These are phyloP conservation scores for Nymphalis io DNA, from an alignment of 1,140 invertebrate genomes.

Conservation along the genomic window DNA sequence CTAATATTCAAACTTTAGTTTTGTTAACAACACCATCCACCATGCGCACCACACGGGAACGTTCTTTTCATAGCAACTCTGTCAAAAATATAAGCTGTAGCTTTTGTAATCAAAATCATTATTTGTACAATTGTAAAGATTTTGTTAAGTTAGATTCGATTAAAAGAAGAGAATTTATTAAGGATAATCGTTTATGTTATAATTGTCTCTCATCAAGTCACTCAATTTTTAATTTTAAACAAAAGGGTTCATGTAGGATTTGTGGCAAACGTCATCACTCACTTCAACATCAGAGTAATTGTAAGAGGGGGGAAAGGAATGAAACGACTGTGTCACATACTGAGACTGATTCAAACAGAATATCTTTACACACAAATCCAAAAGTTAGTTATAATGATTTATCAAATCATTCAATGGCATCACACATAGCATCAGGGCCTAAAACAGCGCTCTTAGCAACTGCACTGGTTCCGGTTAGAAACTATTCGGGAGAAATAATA, in stretches of 20 bases:
- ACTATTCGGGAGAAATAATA: not conserved
- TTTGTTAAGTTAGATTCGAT: conserved; percentile 1
- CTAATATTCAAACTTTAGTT: conserved; percentile 2
- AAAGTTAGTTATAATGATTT: no score
- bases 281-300: not conserved
- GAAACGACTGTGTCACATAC: no score
- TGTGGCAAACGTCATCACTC: conserved; percentile 9
- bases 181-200: conserved; percentile 23
- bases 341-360: no score
- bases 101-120: conserved; percentile 26
- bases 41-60: conserved; percentile 24
- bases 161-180: conserved; percentile 19
- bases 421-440: no score
- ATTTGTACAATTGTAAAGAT: conserved; percentile 25
- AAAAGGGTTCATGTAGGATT: conserved; percentile 26
- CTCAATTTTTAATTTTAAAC: conserved; percentile 25
- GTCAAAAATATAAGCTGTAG: conserved; percentile 10
- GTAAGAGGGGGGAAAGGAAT: no score
- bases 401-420: no score
- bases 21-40: conserved; percentile 1
- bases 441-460: not conserved
- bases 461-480: not conserved
- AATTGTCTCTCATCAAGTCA: conserved; percentile 28
- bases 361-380: no score
- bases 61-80: conserved; percentile 23